Base-by-base conservation (phyloP, 2,113 vertebrate species). In the Rhagologus leucostigma region DNA sequence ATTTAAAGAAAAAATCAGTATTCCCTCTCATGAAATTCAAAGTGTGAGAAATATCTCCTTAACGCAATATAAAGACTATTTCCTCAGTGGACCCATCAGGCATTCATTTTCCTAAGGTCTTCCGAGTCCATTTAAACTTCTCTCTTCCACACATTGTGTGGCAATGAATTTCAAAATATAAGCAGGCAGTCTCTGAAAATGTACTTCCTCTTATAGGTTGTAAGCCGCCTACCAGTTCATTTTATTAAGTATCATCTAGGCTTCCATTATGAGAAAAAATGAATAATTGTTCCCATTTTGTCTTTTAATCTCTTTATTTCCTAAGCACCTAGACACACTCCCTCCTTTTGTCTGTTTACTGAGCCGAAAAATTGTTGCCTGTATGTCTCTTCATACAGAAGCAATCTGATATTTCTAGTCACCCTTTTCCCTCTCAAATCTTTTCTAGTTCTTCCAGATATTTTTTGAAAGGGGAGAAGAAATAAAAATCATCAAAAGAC, bases 1-100 rank as follows among this genome's bases (percentile, higher is more conserved):
- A 62, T 86, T 94, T 88, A 96, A 93, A 87, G 63, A 86, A 92
- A 94, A 96, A 83, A 69, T 70, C 71, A 86, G 79, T 88, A 91
- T 92, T 96, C 63, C 9, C 21, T 88, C 60, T 86, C 79, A 95
- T 84, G 93, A 93, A 90, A 95, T 90, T 80, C 64, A 74, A 93
- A 94, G 47, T 59, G 32, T 83, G 79, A 86, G 79, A 94, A 94
- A 84, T 92, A 85, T 44, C 73, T 77, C 63, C 79, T 86, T 92
- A 95, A 90, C 44, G 47, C 76, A 92, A 88, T 80, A 80, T 46
- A 90, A 92, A 95, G 88, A 86, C 79, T 67, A 74, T 94, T 93
- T 90, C 76, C 95, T 96, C 86, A 59, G 76, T 77, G 79, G 94
- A 86, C 63, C 37, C 60, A 80, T 92, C 79, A 93, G 67, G 24